Conservation (phyloP, 2,113 vertebrate genomes). For the Grammomys surdaster region DNA sequence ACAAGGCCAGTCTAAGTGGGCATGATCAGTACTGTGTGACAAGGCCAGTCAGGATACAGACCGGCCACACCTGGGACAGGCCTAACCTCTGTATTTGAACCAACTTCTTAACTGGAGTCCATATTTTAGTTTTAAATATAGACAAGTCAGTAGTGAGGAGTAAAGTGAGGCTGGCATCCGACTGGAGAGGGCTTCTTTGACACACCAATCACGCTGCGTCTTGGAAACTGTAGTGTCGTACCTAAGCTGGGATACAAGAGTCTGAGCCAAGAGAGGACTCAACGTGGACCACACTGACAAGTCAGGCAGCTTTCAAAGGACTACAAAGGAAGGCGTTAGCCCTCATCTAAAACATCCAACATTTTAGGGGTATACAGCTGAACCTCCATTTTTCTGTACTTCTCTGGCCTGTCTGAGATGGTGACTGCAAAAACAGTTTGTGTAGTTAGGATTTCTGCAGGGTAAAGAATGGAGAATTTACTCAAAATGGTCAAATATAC, state of each 20-base stretch:
- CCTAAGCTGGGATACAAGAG: neutral
- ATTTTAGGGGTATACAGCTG: neutral
- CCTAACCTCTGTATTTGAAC: neutral
- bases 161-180: conserved; percentile 2
- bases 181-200: neutral
- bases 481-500: neutral
- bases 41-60: neutral
- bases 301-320: neutral
- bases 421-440: neutral
- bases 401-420: neutral
- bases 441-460: neutral
- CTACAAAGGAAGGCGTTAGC: neutral
- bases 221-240: neutral
- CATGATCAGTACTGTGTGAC: neutral
- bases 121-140: conserved; percentile 1
- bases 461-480: neutral
- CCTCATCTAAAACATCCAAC: conserved; percentile 26
- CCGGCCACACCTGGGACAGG: neutral
- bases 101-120: neutral
- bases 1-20: neutral
- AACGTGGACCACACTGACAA: neutral
- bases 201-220: conserved; percentile 16
- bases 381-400: conserved; percentile 26
- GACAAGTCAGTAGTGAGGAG: neutral
- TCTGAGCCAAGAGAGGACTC: neutral